A percentile compares a stretch with the other conserved stretches of the same genome.
phyloP scores from a whole-genome alignment of 2,113 vertebrate genomes.

The Daboia siamensis region DNA sequence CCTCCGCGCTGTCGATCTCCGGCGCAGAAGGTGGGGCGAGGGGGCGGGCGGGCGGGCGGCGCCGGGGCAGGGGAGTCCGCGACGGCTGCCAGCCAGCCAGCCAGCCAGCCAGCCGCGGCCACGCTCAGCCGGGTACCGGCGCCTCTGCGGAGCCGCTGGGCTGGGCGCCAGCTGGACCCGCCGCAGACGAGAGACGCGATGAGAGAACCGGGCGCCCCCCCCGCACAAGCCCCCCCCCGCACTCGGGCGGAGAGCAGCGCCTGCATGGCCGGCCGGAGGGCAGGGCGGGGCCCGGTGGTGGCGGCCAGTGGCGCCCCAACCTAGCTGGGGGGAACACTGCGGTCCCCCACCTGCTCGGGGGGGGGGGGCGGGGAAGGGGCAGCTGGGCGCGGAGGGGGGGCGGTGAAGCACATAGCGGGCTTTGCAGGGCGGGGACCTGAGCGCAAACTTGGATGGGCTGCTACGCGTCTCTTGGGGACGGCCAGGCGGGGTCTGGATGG shows the following conservation, averaged over 20 bases:
- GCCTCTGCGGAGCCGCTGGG: not conserved
- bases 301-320: not conserved
- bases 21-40: not conserved
- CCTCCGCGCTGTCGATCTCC: not conserved
- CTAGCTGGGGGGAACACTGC: not conserved
- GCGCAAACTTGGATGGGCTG: not conserved
- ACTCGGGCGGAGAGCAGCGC: too few species aligned
- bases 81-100: not conserved
- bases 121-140: not conserved
- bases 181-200: not conserved
- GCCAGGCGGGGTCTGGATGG: not conserved
- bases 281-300: not conserved
- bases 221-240: too few species aligned
- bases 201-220: too few species aligned
- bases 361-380: too few species aligned
- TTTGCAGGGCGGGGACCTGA: not conserved
- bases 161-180: not conserved
- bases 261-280: too few species aligned
- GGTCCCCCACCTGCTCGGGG: not conserved
- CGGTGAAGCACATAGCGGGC: too few species aligned
- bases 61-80: not conserved
- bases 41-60: not conserved
- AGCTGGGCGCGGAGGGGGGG: not conserved
- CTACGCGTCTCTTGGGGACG: not conserved
- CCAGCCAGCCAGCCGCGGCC: not conserved